phyloP scores from a whole-genome alignment of 1,140 invertebrate genomes.

The Magallana ariakensis region DNA sequence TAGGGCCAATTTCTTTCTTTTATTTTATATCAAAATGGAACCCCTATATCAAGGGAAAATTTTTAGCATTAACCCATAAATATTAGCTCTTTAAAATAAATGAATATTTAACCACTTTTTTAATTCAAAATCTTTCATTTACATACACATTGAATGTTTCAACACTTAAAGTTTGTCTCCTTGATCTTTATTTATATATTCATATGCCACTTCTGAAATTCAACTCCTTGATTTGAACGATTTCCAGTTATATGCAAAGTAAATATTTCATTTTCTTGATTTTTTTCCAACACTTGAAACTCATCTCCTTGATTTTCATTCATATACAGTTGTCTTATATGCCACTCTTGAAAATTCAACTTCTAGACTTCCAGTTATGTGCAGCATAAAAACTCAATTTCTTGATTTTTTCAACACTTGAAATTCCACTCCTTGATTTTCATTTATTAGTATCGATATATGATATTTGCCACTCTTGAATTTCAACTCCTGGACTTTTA shows the following conservation, averaged over 20 bases:
- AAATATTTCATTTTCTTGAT: too few species aligned
- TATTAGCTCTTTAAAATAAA: slow-evolving; percentile 1
- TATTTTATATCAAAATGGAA: not conserved
- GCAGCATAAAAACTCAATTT: not conserved
- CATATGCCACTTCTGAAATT: too few species aligned
- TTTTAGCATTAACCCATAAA: not conserved
- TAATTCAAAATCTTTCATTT: not conserved
- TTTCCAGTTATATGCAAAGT: too few species aligned
- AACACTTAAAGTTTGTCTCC: not conserved
- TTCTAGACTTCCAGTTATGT: not conserved
- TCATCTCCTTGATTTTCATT: slow-evolving; percentile 2
- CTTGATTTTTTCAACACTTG: not conserved
- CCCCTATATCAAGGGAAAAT: not conserved
- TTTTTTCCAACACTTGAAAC: not conserved
- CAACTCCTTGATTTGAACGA: too few species aligned
- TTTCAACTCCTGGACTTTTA: not conserved
- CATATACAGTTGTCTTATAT: not conserved
- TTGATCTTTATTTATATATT: not conserved
- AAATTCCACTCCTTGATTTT: not conserved
- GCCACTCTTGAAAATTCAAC: not conserved
- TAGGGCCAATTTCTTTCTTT: not conserved
- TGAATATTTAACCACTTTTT: not conserved
- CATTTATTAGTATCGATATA: too few species aligned
- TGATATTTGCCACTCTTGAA: not conserved
- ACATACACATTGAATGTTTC: not conserved